Percentiles rank a stretch among this genome's conserved stretches.
phyloP scores from a whole-genome alignment of 2,113 vertebrate species.

The Halcyon senegalensis region DNA sequence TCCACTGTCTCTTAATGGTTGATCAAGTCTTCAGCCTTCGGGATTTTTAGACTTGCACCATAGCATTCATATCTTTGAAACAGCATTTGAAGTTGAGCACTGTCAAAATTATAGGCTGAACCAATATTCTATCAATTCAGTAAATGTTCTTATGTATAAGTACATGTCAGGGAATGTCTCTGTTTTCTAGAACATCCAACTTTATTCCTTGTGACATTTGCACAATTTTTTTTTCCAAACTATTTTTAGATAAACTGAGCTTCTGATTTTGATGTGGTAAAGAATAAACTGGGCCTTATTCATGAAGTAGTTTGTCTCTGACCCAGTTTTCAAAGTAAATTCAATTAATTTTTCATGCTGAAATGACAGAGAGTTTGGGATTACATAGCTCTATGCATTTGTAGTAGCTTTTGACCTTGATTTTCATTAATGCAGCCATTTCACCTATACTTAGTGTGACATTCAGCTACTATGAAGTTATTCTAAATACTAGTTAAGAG shows the following conservation, averaged over 20 bases:
- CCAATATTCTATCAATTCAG: background rate
- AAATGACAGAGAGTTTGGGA: conserved; percentile 5
- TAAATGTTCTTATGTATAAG: background rate
- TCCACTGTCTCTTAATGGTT: background rate
- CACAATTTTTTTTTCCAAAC: background rate
- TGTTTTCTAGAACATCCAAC: background rate
- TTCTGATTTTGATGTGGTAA: background rate
- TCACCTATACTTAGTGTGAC: background rate
- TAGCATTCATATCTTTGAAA: background rate
- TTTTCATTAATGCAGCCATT: background rate
- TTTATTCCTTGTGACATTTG: background rate
- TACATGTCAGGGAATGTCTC: background rate
- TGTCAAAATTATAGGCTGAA: background rate
- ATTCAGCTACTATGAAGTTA: background rate
- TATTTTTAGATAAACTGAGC: background rate
- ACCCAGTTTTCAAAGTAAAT: conserved; percentile 45
- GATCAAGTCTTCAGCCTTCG: background rate
- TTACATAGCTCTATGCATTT: background rate
- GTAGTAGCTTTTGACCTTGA: background rate
- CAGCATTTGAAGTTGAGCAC: background rate
- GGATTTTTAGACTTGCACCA: background rate
- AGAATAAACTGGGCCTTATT: background rate
- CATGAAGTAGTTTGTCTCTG: background rate
- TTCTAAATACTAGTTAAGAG: background rate
- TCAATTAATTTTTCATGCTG: conserved; percentile 55